Percentiles rank a stretch among this genome's conserved stretches.
Conservation (phyloP, 2,888 invertebrate species). For the Drosophila koepferae region DNA sequence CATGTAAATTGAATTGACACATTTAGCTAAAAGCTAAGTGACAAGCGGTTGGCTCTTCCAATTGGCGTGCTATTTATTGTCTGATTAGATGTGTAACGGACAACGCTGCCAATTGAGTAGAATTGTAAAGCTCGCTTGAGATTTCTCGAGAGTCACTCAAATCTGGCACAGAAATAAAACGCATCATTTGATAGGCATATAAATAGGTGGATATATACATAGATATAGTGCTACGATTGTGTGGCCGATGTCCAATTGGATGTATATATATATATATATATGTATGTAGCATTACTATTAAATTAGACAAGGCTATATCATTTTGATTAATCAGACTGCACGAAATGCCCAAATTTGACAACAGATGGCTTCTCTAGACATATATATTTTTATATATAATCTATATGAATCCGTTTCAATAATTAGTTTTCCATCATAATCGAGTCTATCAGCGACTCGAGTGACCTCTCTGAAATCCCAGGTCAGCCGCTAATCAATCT, state of each 20-base stretch:
- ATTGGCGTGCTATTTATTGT: slow-evolving; percentile 1
- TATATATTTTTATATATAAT: not conserved
- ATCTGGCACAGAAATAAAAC: slow-evolving; percentile 1
- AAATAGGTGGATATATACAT: not conserved
- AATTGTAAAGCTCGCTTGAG: slow-evolving; percentile 3
- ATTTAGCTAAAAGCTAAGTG: slow-evolving; percentile 3
- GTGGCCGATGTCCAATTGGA: not conserved
- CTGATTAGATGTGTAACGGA: slow-evolving; percentile 2
- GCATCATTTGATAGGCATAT: not conserved
- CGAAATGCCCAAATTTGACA: not conserved
- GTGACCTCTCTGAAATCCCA: slow-evolving; percentile 6
- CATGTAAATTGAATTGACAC: slow-evolving; percentile 10
- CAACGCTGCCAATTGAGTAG: slow-evolving; percentile 2
- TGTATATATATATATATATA: not conserved
- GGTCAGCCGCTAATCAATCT: slow-evolving; percentile 8
- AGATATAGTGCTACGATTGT: not conserved
- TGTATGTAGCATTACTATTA: not conserved
- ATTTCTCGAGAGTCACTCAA: slow-evolving; percentile 1
- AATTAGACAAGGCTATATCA: not conserved
- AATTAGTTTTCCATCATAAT: not conserved
- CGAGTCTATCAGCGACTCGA: not conserved
- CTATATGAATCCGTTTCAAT: not conserved
- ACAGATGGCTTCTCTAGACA: not conserved
- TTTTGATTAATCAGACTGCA: not conserved
- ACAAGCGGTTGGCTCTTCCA: slow-evolving; percentile 1